Conservation (phyloP, 1,140 invertebrate genomes). For the Tribolium madens region DNA sequence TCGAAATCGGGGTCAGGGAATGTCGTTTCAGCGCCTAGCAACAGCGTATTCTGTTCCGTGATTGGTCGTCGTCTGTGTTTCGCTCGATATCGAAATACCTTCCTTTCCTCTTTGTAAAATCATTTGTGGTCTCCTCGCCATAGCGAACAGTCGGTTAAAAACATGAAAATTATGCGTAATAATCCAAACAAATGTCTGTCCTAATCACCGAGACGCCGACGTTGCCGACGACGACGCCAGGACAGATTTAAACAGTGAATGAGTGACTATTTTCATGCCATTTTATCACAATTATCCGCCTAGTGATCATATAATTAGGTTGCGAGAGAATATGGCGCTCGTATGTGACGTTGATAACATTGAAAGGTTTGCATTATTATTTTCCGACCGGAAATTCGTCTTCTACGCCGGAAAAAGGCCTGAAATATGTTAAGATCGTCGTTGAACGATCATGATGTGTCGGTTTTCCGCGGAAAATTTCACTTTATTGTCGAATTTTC, state of each 20-base stretch:
- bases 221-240: conserved; percentile 51
- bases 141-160: conserved; percentile 64
- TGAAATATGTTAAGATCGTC: conserved; percentile 63
- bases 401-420: conserved; percentile 55
- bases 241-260: conserved; percentile 65
- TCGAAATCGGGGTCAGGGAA: conserved; percentile 29
- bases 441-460: conserved; percentile 46
- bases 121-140: conserved; percentile 65
- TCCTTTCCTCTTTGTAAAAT: conserved; percentile 53
- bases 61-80: conserved; percentile 29
- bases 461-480: conserved; percentile 42
- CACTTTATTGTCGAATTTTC: conserved; percentile 5
- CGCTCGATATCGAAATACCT: conserved; percentile 49
- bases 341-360: conserved; percentile 60
- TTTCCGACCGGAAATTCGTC: conserved; percentile 60
- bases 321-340: conserved; percentile 62
- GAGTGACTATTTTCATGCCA: conserved; percentile 65
- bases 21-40: conserved; percentile 16
- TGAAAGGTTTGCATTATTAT: conserved; percentile 64
- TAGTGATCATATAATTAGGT: conserved; percentile 64
- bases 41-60: conserved; percentile 9
- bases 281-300: conserved; percentile 63
- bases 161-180: conserved; percentile 62
- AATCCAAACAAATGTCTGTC: conserved; percentile 59
- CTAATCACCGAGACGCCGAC: conserved; percentile 49